Conservation (phyloP, 2,888 invertebrate genomes). For the Tupiocoris notatus region DNA sequence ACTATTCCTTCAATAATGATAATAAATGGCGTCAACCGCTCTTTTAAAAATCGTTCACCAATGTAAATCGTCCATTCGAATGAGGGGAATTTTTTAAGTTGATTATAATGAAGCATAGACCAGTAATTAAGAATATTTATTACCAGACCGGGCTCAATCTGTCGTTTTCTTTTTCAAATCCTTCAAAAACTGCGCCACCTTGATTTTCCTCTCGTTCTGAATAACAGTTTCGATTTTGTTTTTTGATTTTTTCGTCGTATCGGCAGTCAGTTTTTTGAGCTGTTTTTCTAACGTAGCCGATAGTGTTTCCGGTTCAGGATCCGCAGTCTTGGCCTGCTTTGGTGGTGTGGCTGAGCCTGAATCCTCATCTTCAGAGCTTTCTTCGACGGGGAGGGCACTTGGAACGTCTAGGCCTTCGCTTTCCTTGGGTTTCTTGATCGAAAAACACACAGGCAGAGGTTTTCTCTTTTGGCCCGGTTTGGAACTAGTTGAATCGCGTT, state of each 20-base stretch:
- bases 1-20: too few species aligned
- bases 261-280: conserved; percentile 32
- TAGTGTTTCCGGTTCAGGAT: background rate
- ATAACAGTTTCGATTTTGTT: conserved; percentile 38
- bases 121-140: too few species aligned
- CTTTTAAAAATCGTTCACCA: too few species aligned
- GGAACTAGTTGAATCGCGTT: background rate
- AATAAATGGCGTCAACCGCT: too few species aligned
- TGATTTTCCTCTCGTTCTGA: conserved; percentile 46
- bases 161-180: conserved; percentile 44
- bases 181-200: conserved; percentile 46
- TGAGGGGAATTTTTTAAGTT: too few species aligned
- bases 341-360: conserved; percentile 6
- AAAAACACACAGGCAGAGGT: conserved; percentile 76
- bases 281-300: conserved; percentile 36
- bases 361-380: conserved; percentile 46
- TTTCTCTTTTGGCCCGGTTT: conserved; percentile 35
- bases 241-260: conserved; percentile 25
- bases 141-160: too few species aligned
- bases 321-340: background rate
- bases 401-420: conserved; percentile 66
- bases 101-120: too few species aligned
- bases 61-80: too few species aligned
- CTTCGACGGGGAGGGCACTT: conserved; percentile 66
- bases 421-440: conserved; percentile 79